phyloP scores from a whole-genome alignment of 2,888 invertebrate genomes.

The Lasioglossum pauxillum region DNA sequence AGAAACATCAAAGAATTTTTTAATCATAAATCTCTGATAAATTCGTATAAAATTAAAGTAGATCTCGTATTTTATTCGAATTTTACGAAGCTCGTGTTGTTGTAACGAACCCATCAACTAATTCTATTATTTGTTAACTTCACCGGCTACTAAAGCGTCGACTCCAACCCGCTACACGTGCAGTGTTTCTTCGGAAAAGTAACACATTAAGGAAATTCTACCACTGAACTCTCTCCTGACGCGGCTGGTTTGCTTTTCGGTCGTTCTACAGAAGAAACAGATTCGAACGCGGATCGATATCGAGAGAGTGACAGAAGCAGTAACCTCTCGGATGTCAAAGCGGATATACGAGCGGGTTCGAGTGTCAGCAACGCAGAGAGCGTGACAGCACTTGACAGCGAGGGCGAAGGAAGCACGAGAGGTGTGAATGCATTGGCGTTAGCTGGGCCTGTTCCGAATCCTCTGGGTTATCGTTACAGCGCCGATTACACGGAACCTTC shows the following conservation, averaged over 20 bases:
- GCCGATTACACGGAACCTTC: conserved; percentile 92
- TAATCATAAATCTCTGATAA: too few relatives aligned
- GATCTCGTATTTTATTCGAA: too few relatives aligned
- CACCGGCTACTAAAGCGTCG: not conserved
- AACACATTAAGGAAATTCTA: not conserved
- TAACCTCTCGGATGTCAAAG: conserved; percentile 96
- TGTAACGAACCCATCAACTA: not conserved
- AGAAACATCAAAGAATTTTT: too few relatives aligned
- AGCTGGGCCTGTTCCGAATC: conserved; percentile 91
- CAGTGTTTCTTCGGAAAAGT: not conserved
- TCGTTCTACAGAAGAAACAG: conserved; percentile 82
- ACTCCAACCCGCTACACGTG: not conserved
- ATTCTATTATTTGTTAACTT: not conserved
- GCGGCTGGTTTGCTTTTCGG: conserved; percentile 9
- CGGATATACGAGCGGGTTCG: conserved; percentile 93
- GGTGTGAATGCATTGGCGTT: conserved; percentile 87
- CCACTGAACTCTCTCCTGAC: not conserved
- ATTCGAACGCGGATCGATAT: conserved; percentile 83
- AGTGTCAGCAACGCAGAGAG: conserved; percentile 91
- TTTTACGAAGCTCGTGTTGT: not conserved
- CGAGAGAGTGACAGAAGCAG: conserved; percentile 95
- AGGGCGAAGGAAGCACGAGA: conserved; percentile 86
- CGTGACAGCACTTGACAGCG: conserved; percentile 85
- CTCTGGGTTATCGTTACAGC: conserved; percentile 90
- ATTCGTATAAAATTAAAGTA: too few relatives aligned